Evolutionary conservation across 2,888 invertebrate genomes (phyloP).

Genomic region (Liopterus haemorrhoidalis): DNA sequence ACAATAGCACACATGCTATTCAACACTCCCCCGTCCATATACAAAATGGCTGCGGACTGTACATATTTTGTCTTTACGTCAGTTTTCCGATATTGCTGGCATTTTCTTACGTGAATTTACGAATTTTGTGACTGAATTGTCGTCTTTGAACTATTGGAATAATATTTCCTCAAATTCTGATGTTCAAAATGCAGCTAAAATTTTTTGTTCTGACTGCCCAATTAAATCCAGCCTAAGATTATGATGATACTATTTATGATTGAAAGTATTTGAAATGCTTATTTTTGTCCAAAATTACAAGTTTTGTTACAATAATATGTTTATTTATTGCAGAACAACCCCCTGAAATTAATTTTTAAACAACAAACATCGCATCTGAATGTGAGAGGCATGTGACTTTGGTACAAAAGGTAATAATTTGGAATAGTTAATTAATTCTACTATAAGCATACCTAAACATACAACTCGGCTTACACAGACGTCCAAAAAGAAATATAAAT

Average conservation of each 20-base stretch:
- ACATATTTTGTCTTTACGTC: slow-evolving; percentile 52
- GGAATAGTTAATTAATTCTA: no score
- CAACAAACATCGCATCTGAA: slow-evolving; percentile 11
- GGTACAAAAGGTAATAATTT: slow-evolving; percentile 17
- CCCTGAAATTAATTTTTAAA: slow-evolving; percentile 13
- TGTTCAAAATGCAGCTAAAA: no score
- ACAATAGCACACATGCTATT: slow-evolving; percentile 47
- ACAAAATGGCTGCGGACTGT: slow-evolving; percentile 47
- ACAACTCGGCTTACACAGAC: no score
- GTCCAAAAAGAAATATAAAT: no score
- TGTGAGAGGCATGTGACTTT: slow-evolving; percentile 21
- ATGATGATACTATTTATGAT: slow-evolving; percentile 49
- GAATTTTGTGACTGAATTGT: no score
- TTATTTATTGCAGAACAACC: slow-evolving; percentile 13
- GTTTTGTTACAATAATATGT: slow-evolving; percentile 6
- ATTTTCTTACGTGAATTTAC: no score
- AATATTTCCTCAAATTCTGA: no score
- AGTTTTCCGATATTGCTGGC: no score
- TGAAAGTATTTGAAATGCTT: slow-evolving; percentile 43
- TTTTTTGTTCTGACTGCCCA: slow-evolving; percentile 52
- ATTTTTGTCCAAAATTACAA: slow-evolving; percentile 3
- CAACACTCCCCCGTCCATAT: slow-evolving; percentile 47
- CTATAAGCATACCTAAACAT: no score
- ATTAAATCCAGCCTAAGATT: slow-evolving; percentile 52
- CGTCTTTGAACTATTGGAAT: no score